Conservation (phyloP, 2,888 invertebrate genomes). For the Unio pictorum region DNA sequence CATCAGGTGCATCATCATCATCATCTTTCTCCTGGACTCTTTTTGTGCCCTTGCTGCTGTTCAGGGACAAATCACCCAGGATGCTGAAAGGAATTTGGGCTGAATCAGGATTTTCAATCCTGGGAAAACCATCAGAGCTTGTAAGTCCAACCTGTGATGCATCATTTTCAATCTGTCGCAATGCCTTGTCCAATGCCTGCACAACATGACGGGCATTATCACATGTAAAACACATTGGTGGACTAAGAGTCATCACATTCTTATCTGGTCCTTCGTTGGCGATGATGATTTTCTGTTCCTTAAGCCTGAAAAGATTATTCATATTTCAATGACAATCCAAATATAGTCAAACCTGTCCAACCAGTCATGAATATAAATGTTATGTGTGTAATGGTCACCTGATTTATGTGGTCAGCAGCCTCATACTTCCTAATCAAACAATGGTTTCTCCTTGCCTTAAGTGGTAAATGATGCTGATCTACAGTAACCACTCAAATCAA, state of each 20-base stretch:
- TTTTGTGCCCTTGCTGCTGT: conserved; percentile 3
- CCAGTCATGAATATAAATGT: too few species aligned
- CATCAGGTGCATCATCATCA: conserved; percentile 26
- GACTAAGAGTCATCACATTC: conserved; percentile 56
- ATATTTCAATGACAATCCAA: background rate
- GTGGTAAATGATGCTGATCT: too few species aligned
- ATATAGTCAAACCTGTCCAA: background rate
- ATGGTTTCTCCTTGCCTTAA: too few species aligned
- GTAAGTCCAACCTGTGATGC: conserved; percentile 19
- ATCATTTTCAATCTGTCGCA: conserved; percentile 40
- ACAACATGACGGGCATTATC: conserved; percentile 60
- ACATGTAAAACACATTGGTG: conserved; percentile 65
- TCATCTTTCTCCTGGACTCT: conserved; percentile 17
- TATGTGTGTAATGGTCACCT: too few species aligned
- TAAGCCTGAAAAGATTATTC: conserved; percentile 42
- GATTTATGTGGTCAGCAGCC: too few species aligned
- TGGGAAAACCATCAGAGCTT: background rate
- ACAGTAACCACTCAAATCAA: too few species aligned
- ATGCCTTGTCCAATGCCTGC: conserved; percentile 49
- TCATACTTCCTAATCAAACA: too few species aligned
- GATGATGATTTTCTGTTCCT: conserved; percentile 58
- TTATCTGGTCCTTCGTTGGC: conserved; percentile 61
- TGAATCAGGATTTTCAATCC: background rate
- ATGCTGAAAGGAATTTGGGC: conserved; percentile 41
- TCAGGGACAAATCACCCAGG: conserved; percentile 12